Conservation (phyloP, 1,140 invertebrate genomes). For the Drosophila sulfurigaster region DNA sequence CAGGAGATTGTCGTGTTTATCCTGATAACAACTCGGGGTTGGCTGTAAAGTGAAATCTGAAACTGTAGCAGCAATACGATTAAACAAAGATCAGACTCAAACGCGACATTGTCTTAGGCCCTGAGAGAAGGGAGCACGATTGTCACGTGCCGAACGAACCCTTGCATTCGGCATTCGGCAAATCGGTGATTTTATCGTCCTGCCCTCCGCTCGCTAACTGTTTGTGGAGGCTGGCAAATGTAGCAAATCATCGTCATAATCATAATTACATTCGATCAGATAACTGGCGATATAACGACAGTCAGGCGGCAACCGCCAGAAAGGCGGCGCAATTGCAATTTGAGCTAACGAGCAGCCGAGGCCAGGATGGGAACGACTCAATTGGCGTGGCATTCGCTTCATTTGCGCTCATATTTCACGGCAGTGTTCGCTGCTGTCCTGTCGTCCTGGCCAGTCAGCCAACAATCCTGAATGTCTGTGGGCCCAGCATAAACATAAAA, state of each 20-base stretch:
- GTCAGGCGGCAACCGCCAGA: conserved; percentile 21
- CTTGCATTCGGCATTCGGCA: conserved; percentile 40
- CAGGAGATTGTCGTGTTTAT: conserved; percentile 39
- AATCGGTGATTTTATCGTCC: conserved; percentile 47
- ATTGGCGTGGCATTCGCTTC: conserved; percentile 62
- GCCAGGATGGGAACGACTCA: conserved; percentile 45
- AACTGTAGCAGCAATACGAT: conserved; percentile 62
- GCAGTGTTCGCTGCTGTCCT: conserved; percentile 30
- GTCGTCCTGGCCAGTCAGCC: conserved; percentile 3
- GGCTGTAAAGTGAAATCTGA: conserved; percentile 39
- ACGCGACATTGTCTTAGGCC: conserved; percentile 57
- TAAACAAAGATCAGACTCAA: conserved; percentile 25
- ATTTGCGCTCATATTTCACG: conserved; percentile 80
- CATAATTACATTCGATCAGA: conserved; percentile 84
- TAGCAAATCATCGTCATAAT: conserved; percentile 83
- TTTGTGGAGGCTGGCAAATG: conserved; percentile 56
- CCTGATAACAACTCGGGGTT: not conserved
- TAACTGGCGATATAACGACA: conserved; percentile 56
- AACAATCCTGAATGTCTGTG: conserved; percentile 11
- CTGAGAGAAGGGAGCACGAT: conserved; percentile 54
- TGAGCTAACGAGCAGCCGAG: conserved; percentile 64
- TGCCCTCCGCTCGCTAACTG: conserved; percentile 25
- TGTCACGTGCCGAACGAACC: conserved; percentile 75
- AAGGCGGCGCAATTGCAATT: conserved; percentile 71
- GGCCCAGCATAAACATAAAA: conserved; percentile 71